Conservation (phyloP, 2,113 vertebrate species). For the Leuciscus idus region DNA sequence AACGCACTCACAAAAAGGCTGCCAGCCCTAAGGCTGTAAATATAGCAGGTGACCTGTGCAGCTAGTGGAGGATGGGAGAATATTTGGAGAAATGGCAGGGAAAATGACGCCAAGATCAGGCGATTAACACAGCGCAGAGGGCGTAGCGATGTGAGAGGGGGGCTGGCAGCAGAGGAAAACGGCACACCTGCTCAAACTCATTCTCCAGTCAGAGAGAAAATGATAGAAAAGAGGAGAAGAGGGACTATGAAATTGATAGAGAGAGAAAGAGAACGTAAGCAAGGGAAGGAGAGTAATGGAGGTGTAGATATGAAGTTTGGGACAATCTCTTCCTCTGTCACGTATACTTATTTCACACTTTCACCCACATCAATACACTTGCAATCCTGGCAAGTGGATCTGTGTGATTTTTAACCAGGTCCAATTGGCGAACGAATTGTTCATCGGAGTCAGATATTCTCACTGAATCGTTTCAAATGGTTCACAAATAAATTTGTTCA, state of each 20-base stretch:
- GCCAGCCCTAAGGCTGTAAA: conserved; percentile 6
- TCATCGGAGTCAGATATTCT: background rate
- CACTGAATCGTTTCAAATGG: background rate
- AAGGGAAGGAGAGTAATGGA: conserved; percentile 41
- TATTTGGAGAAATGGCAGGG: conserved; percentile 66
- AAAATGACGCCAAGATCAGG: conserved; percentile 69
- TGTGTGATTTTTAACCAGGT: background rate
- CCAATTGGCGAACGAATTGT: background rate
- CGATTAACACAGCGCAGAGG: conserved; percentile 62
- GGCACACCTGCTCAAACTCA: conserved; percentile 66
- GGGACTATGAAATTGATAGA: conserved; percentile 10
- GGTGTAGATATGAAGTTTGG: conserved; percentile 11
- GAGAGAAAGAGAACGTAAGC: background rate
- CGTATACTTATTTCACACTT: conserved; percentile 52
- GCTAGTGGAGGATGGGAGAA: conserved; percentile 59
- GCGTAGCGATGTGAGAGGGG: background rate
- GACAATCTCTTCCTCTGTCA: conserved; percentile 48
- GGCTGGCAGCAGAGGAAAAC: conserved; percentile 19
- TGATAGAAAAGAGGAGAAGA: conserved; percentile 49
- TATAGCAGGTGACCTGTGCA: conserved; percentile 61
- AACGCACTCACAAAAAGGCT: conserved; percentile 34
- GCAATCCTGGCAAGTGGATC: background rate
- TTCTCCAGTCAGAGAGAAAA: conserved; percentile 51
- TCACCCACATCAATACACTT: conserved; percentile 14
- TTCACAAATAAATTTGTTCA: background rate